A percentile compares a stretch with the other conserved stretches of the same genome.
Evolutionary conservation across 2,113 vertebrate genomes (phyloP).

Genomic region (Phocoena sinus): DNA sequence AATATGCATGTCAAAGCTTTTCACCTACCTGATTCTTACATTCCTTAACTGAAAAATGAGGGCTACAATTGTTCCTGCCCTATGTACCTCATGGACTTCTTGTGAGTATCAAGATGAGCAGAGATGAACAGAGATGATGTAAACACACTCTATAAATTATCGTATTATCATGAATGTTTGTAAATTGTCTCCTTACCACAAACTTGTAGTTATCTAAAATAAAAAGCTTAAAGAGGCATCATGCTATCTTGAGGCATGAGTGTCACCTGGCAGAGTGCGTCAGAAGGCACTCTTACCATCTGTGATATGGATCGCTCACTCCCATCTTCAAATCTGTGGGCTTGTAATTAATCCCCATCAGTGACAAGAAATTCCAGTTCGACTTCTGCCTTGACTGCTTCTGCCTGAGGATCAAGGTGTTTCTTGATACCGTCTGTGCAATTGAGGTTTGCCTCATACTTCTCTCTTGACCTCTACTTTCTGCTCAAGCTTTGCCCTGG

Average conservation of each 20-base stretch:
- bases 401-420: neutral
- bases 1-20: conserved; percentile 23
- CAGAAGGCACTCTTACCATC: neutral
- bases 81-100: neutral
- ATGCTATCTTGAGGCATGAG: fast-evolving
- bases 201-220: neutral
- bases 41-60: neutral
- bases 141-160: neutral
- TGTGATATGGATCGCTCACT: neutral
- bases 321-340: neutral
- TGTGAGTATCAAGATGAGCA: neutral
- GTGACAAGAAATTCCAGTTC: neutral
- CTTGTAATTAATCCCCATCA: neutral
- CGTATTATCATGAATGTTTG: neutral
- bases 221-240: neutral
- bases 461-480: neutral
- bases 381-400: neutral
- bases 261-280: neutral
- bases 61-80: neutral
- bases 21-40: neutral
- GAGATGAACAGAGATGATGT: neutral
- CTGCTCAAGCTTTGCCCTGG: neutral
- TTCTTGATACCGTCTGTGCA: fast-evolving
- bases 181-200: neutral
- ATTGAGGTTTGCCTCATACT: neutral